Conservation (phyloP, 2,797 vertebrate genomes). For the Coregonus sp. region DNA sequence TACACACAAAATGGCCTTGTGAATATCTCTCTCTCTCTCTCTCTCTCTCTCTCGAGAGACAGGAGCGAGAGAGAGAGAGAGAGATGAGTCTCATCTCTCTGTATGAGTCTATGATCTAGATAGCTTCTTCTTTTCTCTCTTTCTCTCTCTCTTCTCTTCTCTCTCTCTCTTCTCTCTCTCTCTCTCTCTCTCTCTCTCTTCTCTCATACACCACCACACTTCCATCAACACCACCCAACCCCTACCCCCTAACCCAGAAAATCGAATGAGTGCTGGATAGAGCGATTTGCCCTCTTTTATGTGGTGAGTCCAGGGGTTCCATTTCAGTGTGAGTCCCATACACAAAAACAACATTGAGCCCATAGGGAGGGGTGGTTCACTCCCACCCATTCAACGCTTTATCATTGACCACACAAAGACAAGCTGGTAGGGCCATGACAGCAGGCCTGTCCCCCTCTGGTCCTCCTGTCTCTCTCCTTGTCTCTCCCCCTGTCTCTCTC, state of each 20-base stretch:
- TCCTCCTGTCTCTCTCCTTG: slow-evolving; percentile 1
- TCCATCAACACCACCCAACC: slow-evolving; percentile 16
- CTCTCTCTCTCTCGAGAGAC: no score
- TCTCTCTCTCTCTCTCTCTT: no score
- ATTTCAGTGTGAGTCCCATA: slow-evolving; percentile 48
- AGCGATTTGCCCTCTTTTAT: slow-evolving; percentile 66
- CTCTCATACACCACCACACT: slow-evolving; percentile 1
- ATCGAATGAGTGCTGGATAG: slow-evolving; percentile 50
- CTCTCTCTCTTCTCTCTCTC: not conserved
- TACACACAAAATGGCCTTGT: no score
- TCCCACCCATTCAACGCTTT: slow-evolving; percentile 65
- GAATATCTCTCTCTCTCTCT: no score
- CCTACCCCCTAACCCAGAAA: slow-evolving; percentile 39
- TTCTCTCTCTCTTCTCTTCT: no score
- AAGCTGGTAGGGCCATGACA: slow-evolving; percentile 57
- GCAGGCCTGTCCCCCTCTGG: slow-evolving; percentile 18
- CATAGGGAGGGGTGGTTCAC: slow-evolving; percentile 39
- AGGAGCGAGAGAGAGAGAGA: no score
- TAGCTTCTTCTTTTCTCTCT: no score
- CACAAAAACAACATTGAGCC: slow-evolving; percentile 58
- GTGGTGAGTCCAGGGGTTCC: slow-evolving; percentile 23
- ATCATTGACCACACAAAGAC: slow-evolving; percentile 65
- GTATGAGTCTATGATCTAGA: no score
- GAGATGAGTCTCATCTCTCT: no score
- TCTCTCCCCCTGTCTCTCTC: no score